A percentile compares a stretch with the other conserved stretches of the same genome.
Conservation (phyloP, 1,140 invertebrate species). For the Drosophila nigromelanica region DNA sequence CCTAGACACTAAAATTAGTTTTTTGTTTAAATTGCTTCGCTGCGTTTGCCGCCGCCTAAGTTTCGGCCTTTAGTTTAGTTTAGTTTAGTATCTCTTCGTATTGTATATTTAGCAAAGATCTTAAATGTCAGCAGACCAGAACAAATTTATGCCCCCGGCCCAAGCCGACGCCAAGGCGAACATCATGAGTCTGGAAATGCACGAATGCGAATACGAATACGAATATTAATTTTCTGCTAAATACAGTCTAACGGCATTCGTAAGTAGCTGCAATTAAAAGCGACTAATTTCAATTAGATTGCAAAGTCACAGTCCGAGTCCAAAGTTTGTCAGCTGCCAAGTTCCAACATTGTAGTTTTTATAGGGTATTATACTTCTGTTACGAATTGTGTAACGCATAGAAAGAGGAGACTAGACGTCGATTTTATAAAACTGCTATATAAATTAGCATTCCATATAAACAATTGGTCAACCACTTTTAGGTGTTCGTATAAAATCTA, state of each 20-base stretch:
- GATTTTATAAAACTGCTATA: too few relatives aligned
- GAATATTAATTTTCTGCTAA: constrained; percentile 12
- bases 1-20: constrained; percentile 36
- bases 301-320: constrained; percentile 21
- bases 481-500: background rate
- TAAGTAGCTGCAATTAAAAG: constrained; percentile 54
- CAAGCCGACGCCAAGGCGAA: constrained; percentile 19
- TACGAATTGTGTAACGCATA: too few relatives aligned
- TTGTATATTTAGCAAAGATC: constrained; percentile 39
- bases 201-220: constrained; percentile 9
- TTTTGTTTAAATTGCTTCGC: constrained; percentile 65
- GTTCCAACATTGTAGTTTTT: background rate
- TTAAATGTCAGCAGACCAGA: constrained; percentile 74
- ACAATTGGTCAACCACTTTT: background rate
- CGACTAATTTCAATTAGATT: constrained; percentile 62
- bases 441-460: too few relatives aligned
- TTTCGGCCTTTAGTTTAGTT: background rate
- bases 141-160: constrained; percentile 64
- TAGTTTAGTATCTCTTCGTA: constrained; percentile 3
- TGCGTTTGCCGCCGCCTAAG: constrained; percentile 17
- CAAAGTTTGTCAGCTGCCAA: constrained; percentile 35
- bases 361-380: background rate
- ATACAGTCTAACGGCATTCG: constrained; percentile 57
- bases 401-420: too few relatives aligned
- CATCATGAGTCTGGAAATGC: constrained; percentile 33